Percentiles rank a stretch among this genome's conserved stretches.
phyloP scores from a whole-genome alignment of 92 coral and sea anemone genomes.

The Bergia puertoricense region DNA sequence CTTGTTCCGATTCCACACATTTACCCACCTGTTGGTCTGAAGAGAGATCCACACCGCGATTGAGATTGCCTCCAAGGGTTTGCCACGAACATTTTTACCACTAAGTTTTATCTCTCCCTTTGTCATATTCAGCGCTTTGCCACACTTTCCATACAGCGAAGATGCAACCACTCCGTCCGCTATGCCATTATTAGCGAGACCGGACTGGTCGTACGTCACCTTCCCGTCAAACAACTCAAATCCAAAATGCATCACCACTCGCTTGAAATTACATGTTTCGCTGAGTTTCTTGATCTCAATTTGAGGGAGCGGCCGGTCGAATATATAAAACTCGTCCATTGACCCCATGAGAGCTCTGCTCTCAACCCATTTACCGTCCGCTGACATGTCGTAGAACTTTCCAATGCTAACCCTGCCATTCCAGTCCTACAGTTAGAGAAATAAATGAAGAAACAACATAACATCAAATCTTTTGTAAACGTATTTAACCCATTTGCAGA shows the following conservation, averaged over 20 bases:
- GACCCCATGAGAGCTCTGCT: constrained; percentile 67
- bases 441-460: background rate
- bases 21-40: constrained; percentile 83
- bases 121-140: constrained; percentile 88
- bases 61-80: constrained; percentile 90
- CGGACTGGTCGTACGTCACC: constrained; percentile 89
- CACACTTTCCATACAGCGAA: constrained; percentile 79
- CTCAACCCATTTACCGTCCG: constrained; percentile 81
- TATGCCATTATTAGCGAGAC: constrained; percentile 91
- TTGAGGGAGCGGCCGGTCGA: constrained; percentile 76
- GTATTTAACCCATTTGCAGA: background rate
- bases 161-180: constrained; percentile 64
- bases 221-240: constrained; percentile 80
- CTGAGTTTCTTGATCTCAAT: constrained; percentile 82
- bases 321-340: constrained; percentile 92
- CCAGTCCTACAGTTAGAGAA: constrained; percentile 78
- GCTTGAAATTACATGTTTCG: constrained; percentile 82
- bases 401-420: constrained; percentile 92
- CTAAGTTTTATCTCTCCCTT: constrained; percentile 75
- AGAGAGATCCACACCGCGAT: constrained; percentile 90
- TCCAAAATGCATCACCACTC: constrained; percentile 88
- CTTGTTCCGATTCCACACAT: background rate
- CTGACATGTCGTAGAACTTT: constrained; percentile 66
- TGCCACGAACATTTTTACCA: constrained; percentile 75
- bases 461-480: background rate